Percentiles rank a stretch among this genome's conserved stretches.
Evolutionary conservation across 1,140 invertebrate species (phyloP).

Genomic region (Leptonema lineaticorne): DNA sequence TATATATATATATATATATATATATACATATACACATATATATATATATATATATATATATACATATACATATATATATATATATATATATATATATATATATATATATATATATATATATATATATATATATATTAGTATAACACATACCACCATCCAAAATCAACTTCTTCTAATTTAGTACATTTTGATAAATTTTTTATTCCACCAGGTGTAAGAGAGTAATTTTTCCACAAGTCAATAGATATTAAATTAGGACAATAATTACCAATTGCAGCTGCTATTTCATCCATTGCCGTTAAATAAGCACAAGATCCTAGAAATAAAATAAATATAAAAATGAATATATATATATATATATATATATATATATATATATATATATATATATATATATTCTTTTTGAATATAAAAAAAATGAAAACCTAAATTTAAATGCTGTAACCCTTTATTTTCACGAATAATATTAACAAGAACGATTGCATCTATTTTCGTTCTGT

Average conservation of each 20-base stretch:
- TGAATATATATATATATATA: not conserved
- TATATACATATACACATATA: not conserved
- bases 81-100: not conserved
- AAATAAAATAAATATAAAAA: not conserved
- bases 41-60: not conserved
- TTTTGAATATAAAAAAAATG: not conserved
- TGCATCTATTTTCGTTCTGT: conserved; percentile 68
- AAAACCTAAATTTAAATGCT: conserved; percentile 71
- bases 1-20: too few relatives aligned
- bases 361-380: not conserved
- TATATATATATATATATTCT: too few relatives aligned
- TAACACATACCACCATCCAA: conserved; percentile 83
- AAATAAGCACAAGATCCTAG: conserved; percentile 60
- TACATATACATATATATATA: not conserved
- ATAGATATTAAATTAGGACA: conserved; percentile 70
- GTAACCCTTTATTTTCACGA: conserved; percentile 64
- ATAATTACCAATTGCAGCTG: conserved; percentile 62
- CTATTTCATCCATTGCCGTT: conserved; percentile 68
- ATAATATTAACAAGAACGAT: conserved; percentile 65
- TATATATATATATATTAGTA: conserved; percentile 3
- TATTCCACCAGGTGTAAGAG: conserved; percentile 70
- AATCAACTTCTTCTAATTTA: conserved; percentile 78
- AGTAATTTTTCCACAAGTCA: conserved; percentile 84
- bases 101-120: not conserved
- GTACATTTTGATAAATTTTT: conserved; percentile 66